Base-by-base conservation (phyloP, 2,888 invertebrate genomes). In the Hoplodrina blanda region DNA sequence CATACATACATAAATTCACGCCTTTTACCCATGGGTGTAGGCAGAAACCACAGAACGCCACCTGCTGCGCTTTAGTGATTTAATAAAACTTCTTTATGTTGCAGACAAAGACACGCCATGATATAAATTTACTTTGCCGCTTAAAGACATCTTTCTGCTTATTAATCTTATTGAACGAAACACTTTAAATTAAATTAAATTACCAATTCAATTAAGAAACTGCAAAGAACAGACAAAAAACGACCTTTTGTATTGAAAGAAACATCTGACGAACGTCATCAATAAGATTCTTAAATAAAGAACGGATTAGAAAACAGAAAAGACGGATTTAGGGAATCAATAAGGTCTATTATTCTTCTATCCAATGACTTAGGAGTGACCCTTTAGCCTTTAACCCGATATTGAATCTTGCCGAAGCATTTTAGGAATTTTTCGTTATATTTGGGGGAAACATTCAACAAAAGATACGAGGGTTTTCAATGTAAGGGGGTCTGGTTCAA, bases 381-480 rank as follows among this genome's bases (percentile, higher is more conserved):
- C 83, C 57, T 77, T 69, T 64, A 62, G 76, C 74, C 81, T 53
- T 75, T 69, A 52, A 63, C 72, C 72, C 82, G 82, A 89, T 90
- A 90, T 91, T 88, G 88, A 90, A 91, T 88, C 87, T 86, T 78
- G 87, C 75, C 80, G 73, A 84, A 84, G 86, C 80, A 87, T 90
- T 90, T 89, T 73, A 87, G 87, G 90, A 89, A 89, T 91, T 89
- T 90, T 90, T 87, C 87, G 82, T 90, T 88, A 90, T 89, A 91
- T 91, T 89, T 86, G 86, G 82, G 83, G 81, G 83, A 88, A 77
- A 87, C 88, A 87, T 91, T 90, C 86, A 83, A 89, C 89, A 89
- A 90, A 91, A 91, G 91, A 91, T 91, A 92, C 90, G 91, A 91
- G 90, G 90, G 89, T 88, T 82, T 80, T 83, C 86, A 83, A 86